Evolutionary conservation across 1,140 invertebrate genomes (phyloP).

Genomic region (Batillaria attramentaria): DNA sequence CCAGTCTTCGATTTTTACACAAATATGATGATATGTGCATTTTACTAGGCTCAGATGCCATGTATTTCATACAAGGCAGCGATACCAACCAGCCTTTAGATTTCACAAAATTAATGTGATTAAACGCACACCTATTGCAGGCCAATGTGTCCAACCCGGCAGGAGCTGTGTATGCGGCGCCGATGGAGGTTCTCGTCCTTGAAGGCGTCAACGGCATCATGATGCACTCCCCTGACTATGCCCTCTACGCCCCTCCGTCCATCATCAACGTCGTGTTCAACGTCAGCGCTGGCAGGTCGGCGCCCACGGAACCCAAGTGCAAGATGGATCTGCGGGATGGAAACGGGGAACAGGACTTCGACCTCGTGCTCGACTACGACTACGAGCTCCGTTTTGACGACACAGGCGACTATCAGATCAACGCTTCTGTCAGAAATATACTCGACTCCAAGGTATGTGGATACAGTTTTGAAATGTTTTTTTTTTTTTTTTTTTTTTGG

Average conservation of each 20-base stretch:
- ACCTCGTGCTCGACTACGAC: not conserved
- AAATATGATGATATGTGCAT: no score
- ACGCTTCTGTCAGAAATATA: conserved; percentile 49
- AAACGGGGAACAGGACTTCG: not conserved
- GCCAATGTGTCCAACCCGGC: conserved; percentile 57
- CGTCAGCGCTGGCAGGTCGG: conserved; percentile 35
- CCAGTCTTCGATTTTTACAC: no score
- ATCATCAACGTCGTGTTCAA: conserved; percentile 44
- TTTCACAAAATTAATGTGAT: no score
- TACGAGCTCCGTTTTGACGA: conserved; percentile 31
- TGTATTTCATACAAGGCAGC: no score
- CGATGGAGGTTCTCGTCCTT: conserved; percentile 44
- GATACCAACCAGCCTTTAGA: no score
- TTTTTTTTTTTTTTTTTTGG: no score
- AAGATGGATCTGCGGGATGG: conserved; percentile 53
- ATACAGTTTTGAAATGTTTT: no score
- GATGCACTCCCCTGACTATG: conserved; percentile 36
- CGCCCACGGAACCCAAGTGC: conserved; percentile 43
- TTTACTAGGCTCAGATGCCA: no score
- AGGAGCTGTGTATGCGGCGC: conserved; percentile 41
- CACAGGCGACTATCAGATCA: conserved; percentile 41
- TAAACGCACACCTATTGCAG: no score
- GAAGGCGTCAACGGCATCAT: conserved; percentile 48
- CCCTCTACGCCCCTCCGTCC: conserved; percentile 52
- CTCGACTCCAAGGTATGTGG: conserved; percentile 39